Percentiles rank a stretch among this genome's conserved stretches.
These are phyloP conservation scores for roundworm (Caenorhabditis elegans) DNA, from an alignment of 1,140 invertebrate genomes.

Conservation along the genomic window WBcel235 BX284605.5:13968001-13968500, in stretches of 20 bases:
- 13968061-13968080: constrained; percentile 49
- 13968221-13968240: no score
- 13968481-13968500: constrained; percentile 50
- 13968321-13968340: constrained; percentile 48
- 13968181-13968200: no score
- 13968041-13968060: constrained; percentile 54
- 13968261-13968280: no score
- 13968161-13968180: constrained; percentile 21
- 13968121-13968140: no score
- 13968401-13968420: constrained; percentile 55
- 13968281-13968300: no score
- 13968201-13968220: no score
- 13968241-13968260: no score
- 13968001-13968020: constrained; percentile 44
- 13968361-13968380: constrained; percentile 66
- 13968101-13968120: constrained; percentile 43
- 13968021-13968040: constrained; percentile 51
- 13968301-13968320: constrained; percentile 58
- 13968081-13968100: constrained; percentile 45
- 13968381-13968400: constrained; percentile 58
- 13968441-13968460: constrained; percentile 64
- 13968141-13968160: neutral
- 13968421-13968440: constrained; percentile 64
- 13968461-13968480: constrained; percentile 61
- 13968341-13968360: constrained; percentile 58